A percentile compares a stretch with the other conserved stretches of the same genome.
Conservation (phyloP, 2,113 vertebrate genomes). For the Sisor rabdophorus region DNA sequence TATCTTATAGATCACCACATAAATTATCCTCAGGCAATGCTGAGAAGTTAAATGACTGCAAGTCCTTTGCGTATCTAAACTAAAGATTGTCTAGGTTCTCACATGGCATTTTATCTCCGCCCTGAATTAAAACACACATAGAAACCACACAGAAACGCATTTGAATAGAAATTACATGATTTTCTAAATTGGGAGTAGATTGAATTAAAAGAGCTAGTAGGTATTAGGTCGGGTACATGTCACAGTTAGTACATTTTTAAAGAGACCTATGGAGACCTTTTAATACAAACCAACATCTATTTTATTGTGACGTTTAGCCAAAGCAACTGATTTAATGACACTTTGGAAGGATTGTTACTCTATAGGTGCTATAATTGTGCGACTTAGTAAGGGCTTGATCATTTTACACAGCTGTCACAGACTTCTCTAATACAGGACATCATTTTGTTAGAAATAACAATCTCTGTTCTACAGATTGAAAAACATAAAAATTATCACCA, state of each 20-base stretch:
- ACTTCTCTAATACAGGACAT: constrained; percentile 6
- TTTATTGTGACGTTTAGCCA: not conserved
- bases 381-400: not conserved
- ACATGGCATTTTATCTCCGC: constrained; percentile 39
- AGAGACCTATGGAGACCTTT: not conserved
- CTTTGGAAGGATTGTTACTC: not conserved
- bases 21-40: constrained; percentile 43
- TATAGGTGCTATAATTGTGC: constrained; percentile 1
- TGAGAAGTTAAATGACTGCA: constrained; percentile 40
- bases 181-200: not conserved
- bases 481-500: not conserved
- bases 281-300: not conserved
- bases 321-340: constrained; percentile 4
- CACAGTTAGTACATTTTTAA: constrained; percentile 5
- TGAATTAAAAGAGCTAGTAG: constrained; percentile 20
- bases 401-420: constrained; percentile 3
- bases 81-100: constrained; percentile 58
- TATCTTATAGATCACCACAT: constrained; percentile 45
- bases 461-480: not conserved
- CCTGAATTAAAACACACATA: constrained; percentile 36
- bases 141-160: constrained; percentile 20
- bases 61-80: constrained; percentile 44
- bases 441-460: constrained; percentile 10
- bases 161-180: constrained; percentile 36
- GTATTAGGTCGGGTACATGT: constrained; percentile 12